phyloP scores from a whole-genome alignment of 2,113 vertebrate genomes.

The Lycaon pictus region DNA sequence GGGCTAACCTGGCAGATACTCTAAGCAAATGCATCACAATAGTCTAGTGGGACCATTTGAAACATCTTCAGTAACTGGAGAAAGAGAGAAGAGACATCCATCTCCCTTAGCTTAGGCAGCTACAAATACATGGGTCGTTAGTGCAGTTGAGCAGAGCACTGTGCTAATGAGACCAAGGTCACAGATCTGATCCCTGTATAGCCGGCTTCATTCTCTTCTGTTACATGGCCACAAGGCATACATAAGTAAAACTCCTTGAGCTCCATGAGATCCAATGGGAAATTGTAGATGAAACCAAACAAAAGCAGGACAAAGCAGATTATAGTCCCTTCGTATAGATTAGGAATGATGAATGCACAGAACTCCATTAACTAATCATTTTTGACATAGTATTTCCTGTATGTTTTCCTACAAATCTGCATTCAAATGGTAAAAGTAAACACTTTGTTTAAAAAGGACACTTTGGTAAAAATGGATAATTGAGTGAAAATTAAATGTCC shows the following conservation, averaged over 20 bases:
- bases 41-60: conserved; percentile 60
- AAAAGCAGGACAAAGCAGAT: neutral
- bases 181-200: neutral
- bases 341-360: neutral
- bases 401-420: neutral
- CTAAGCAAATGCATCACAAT: conserved; percentile 57
- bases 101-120: conserved; percentile 69
- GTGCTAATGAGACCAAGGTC: conserved; percentile 36
- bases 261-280: neutral
- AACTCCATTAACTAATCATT: neutral
- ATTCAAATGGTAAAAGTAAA: neutral
- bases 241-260: neutral
- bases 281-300: neutral
- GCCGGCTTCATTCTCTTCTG: neutral
- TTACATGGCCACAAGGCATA: neutral
- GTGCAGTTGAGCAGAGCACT: neutral
- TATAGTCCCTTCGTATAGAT: neutral
- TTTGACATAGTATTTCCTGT: neutral
- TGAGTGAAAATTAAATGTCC: neutral
- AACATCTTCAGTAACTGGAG: conserved; percentile 68
- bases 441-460: neutral
- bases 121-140: neutral
- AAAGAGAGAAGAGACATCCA: conserved; percentile 38
- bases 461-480: neutral
- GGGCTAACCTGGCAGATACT: conserved; percentile 56